phyloP scores from a whole-genome alignment of 1,140 invertebrate species.

The Telenomus remus region DNA sequence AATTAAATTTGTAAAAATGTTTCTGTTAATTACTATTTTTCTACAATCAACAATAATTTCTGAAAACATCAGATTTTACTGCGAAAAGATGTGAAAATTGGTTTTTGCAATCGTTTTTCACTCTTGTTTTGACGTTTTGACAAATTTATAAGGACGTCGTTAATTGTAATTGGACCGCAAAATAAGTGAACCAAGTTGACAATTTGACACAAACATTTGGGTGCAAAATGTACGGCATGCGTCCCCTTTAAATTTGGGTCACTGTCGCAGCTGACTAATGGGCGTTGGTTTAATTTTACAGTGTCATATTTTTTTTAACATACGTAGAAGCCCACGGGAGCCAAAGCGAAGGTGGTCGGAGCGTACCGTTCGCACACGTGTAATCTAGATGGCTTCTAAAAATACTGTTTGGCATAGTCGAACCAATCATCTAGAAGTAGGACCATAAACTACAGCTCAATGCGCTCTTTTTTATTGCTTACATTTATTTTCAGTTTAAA shows the following conservation, averaged over 20 bases:
- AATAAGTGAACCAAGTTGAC: background rate
- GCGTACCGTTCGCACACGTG: slow-evolving; percentile 49
- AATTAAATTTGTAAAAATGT: too few species aligned
- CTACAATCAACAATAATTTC: too few species aligned
- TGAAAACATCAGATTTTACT: too few species aligned
- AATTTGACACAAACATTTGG: slow-evolving; percentile 17
- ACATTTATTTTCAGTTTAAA: slow-evolving; percentile 52
- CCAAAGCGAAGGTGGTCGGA: slow-evolving; percentile 48
- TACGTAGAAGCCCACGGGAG: slow-evolving; percentile 35
- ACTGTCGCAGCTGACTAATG: slow-evolving; percentile 58
- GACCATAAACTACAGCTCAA: slow-evolving; percentile 68
- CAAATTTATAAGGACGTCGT: too few species aligned
- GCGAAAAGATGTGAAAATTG: too few species aligned
- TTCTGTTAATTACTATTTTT: too few species aligned
- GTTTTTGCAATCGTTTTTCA: too few species aligned
- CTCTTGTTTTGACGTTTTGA: too few species aligned
- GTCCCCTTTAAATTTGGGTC: slow-evolving; percentile 60
- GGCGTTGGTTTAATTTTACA: slow-evolving; percentile 46
- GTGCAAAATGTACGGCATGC: slow-evolving; percentile 30
- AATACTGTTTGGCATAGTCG: slow-evolving; percentile 67
- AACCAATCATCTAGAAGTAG: slow-evolving; percentile 68
- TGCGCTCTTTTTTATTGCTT: slow-evolving; percentile 49
- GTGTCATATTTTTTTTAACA: slow-evolving; percentile 50
- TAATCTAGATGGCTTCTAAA: slow-evolving; percentile 71
- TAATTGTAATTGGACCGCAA: too few species aligned